A percentile compares a stretch with the other conserved stretches of the same genome.
Evolutionary conservation across 2,797 vertebrate genomes (phyloP).

Genomic region (Coranthus polyacanthus): DNA sequence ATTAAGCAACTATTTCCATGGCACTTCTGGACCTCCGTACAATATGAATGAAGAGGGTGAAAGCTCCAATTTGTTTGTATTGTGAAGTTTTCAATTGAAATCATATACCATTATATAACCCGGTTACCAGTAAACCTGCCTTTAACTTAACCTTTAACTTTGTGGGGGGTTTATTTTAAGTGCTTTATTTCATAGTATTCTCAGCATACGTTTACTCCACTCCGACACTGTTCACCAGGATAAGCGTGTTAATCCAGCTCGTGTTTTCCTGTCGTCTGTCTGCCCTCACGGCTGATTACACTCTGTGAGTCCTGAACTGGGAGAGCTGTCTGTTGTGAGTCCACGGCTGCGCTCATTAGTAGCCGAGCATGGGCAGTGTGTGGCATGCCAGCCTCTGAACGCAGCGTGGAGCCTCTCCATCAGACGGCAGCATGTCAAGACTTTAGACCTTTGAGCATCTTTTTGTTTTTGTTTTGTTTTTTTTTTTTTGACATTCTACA

Average conservation of each 20-base stretch:
- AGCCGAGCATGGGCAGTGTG: conserved; percentile 43
- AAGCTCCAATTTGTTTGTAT: no score
- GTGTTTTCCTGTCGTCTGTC: conserved; percentile 68
- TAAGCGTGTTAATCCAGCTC: conserved; percentile 65
- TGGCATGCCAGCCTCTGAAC: conserved; percentile 39
- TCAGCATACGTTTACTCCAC: background rate
- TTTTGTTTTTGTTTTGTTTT: no score
- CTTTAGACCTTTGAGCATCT: conserved; percentile 24
- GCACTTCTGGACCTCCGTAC: no score
- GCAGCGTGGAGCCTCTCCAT: conserved; percentile 9
- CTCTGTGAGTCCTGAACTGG: conserved; percentile 53
- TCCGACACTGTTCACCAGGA: background rate
- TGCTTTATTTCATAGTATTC: background rate
- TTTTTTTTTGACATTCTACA: background rate
- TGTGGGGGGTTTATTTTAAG: background rate
- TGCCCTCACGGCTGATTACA: conserved; percentile 70
- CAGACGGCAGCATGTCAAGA: conserved; percentile 39
- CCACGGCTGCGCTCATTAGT: conserved; percentile 53
- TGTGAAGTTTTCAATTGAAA: no score
- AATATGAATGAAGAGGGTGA: no score
- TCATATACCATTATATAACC: no score
- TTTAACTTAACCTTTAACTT: no score
- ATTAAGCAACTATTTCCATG: no score
- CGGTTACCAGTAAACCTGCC: no score
- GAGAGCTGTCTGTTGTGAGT: conserved; percentile 47